phyloP scores from a whole-genome alignment of 2,888 invertebrate genomes.

The Agrilus cyanescens region DNA sequence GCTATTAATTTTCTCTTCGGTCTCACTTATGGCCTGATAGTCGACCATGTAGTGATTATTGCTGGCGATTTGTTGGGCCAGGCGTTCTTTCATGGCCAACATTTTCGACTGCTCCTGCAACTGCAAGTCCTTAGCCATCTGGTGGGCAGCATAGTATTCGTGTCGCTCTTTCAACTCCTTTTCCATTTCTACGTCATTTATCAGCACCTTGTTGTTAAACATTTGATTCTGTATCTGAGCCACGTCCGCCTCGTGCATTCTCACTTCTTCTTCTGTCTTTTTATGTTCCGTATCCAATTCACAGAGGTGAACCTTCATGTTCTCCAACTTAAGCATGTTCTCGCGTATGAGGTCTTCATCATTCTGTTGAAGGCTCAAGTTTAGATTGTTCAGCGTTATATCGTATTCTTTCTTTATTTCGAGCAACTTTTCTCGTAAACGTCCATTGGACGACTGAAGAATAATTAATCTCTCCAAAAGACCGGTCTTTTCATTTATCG shows the following conservation, averaged over 20 bases:
- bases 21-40: slow-evolving; percentile 41
- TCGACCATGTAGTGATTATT: slow-evolving; percentile 40
- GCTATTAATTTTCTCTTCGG: slow-evolving; percentile 53
- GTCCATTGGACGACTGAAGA: slow-evolving; percentile 58
- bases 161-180: slow-evolving; percentile 46
- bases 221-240: background rate
- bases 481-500: slow-evolving; percentile 56
- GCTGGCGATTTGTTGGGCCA: slow-evolving; percentile 52
- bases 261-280: slow-evolving; percentile 43
- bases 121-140: slow-evolving; percentile 53
- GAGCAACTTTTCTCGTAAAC: slow-evolving; percentile 45
- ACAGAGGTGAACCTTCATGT: slow-evolving; percentile 37
- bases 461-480: slow-evolving; percentile 58
- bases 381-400: slow-evolving; percentile 44
- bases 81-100: slow-evolving; percentile 50
- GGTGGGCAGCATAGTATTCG: slow-evolving; percentile 56
- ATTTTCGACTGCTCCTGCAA: slow-evolving; percentile 59
- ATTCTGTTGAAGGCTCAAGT: slow-evolving; percentile 32
- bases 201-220: slow-evolving; percentile 8
- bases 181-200: slow-evolving; percentile 10
- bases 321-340: slow-evolving; percentile 40
- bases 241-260: slow-evolving; percentile 17
- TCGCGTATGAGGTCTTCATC: slow-evolving; percentile 28
- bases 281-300: slow-evolving; percentile 45
- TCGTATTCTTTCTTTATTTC: slow-evolving; percentile 50